Base-by-base conservation (phyloP, 2,888 invertebrate species). In the Cecidostiba fungosa region DNA sequence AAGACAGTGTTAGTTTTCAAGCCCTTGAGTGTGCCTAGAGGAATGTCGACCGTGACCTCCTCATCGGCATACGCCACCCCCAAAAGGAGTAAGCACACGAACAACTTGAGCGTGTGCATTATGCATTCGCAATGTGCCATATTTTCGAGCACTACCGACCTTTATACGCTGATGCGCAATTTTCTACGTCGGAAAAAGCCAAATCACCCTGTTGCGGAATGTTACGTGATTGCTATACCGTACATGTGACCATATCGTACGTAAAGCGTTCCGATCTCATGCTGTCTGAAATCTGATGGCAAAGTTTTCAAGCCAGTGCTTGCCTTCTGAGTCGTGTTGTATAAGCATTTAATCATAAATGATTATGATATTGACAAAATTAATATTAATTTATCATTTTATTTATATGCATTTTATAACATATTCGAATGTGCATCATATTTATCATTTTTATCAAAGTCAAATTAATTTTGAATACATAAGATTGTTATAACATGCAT, bases 21-120 rank as follows among this genome's bases (percentile, higher is more conserved):
- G 3, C 93, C 93, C 80, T 90, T 90, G 16, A 93, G 70, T 1
- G 83, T 80, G 0, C 93, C 93, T 82, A 91, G 91, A 74, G 89
- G 86, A 85, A 91, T 91, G 39, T 91, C 90, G 16, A 92, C 47
- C 54, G 88, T 86, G 54, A 90, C 89, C n/a, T 91, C 90, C 81
- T 91, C 90, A 0, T 89, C 73, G 3, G 87, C 85, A 32, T 26
- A 74, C 43, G 50, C 29, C 47, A 81, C 8, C 19, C 69, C 82
- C 14, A 66, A 23, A 32, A 59, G 8, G 14, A 47, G 14, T 1
- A 88, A 85, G 62, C 29, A 82, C 23, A 82, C 43, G n/a, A 87
- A 43, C 69, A 84, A 19, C 77, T 79, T 82, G 43, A 72, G 47
- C 76, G 85, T 54, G 86, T 78, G 84, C 88, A 88, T 88, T 54